Conservation (phyloP, 2,888 invertebrate species). For the Malthinus flaveolus region DNA sequence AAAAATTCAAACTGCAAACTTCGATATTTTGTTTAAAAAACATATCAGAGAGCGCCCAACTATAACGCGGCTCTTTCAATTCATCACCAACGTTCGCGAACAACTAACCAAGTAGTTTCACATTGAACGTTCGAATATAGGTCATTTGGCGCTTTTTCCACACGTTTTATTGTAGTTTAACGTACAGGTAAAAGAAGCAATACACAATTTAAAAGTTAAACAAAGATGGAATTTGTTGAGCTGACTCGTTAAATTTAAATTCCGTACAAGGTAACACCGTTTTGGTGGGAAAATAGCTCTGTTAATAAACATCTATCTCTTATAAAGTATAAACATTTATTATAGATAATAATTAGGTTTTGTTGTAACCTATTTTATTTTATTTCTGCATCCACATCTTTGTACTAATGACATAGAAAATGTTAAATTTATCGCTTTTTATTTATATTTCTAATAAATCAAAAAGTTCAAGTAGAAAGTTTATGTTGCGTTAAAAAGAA, state of each 20-base stretch:
- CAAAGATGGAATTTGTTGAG: slow-evolving; percentile 11
- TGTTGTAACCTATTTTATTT: not conserved
- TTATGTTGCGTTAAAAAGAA: no score
- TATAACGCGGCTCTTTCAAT: not conserved
- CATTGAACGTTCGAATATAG: slow-evolving; percentile 22
- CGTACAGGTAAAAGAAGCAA: slow-evolving; percentile 4
- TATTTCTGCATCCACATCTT: not conserved
- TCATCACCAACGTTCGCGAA: slow-evolving; percentile 11
- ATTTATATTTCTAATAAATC: no score
- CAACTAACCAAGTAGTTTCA: slow-evolving; percentile 20
- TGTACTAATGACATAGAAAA: no score
- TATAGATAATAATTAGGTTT: not conserved
- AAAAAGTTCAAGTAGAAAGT: no score
- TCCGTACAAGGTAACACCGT: slow-evolving; percentile 12
- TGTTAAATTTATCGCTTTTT: no score
- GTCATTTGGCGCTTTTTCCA: slow-evolving; percentile 27
- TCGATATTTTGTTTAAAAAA: no score
- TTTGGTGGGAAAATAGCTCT: slow-evolving; percentile 2
- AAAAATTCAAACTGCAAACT: no score
- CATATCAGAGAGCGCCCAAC: no score
- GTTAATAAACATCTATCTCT: not conserved
- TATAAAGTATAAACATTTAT: no score
- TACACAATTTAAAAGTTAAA: not conserved
- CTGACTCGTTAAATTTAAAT: slow-evolving; percentile 1
- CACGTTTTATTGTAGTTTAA: slow-evolving; percentile 1